These are phyloP conservation scores for Bombus confusus DNA, from an alignment of 1,140 invertebrate genomes.

Conservation along the genomic window DNA sequence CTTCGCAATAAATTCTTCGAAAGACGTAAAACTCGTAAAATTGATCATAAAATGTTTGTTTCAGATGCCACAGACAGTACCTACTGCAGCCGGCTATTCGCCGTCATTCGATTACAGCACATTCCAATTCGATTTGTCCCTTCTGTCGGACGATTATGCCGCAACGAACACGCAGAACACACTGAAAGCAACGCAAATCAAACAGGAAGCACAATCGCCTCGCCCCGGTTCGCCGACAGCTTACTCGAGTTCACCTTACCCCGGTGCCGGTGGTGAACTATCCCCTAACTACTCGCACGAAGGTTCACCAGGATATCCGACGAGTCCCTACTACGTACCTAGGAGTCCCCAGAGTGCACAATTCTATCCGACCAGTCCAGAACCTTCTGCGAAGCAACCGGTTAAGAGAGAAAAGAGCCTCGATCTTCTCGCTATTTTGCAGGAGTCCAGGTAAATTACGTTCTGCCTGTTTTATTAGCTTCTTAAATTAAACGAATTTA, in stretches of 20 bases:
- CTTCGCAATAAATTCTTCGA: not conserved
- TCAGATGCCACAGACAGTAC: conserved; percentile 93
- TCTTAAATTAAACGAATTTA: not conserved
- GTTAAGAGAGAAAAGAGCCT: conserved; percentile 83
- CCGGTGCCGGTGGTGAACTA: conserved; percentile 81
- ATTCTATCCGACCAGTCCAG: conserved; percentile 83
- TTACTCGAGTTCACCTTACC: conserved; percentile 84
- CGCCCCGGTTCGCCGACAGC: conserved; percentile 77
- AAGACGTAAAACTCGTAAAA: not conserved
- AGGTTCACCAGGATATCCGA: conserved; percentile 85
- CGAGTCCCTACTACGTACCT: conserved; percentile 83
- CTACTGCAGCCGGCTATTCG: conserved; percentile 87
- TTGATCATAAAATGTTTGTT: conserved; percentile 67
- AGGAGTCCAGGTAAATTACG: conserved; percentile 79
- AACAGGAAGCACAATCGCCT: conserved; percentile 78
- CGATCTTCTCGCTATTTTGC: conserved; percentile 81
- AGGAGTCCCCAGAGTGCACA: conserved; percentile 82
- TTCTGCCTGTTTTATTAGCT: no score
- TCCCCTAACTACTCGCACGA: conserved; percentile 84
- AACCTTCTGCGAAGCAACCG: conserved; percentile 75
- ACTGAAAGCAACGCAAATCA: conserved; percentile 78
- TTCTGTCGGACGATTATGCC: conserved; percentile 85
- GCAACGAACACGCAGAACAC: conserved; percentile 65
- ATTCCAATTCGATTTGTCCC: conserved; percentile 89
- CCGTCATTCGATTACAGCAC: conserved; percentile 86